Evolutionary conservation across 2,797 vertebrate genomes (phyloP).

Genomic region (Syndactyla subalaris): DNA sequence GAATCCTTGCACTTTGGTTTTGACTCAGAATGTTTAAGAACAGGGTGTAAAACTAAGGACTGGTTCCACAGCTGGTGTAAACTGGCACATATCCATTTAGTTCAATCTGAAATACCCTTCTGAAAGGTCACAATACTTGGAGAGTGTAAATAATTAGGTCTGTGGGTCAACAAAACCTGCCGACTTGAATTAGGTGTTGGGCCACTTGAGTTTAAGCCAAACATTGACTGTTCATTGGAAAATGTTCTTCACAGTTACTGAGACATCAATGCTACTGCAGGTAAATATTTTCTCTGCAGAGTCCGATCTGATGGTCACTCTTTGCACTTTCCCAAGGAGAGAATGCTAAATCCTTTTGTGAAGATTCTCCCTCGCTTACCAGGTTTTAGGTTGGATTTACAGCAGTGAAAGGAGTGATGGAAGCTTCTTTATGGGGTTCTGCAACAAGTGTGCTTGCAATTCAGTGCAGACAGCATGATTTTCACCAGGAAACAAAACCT

Average conservation of each 20-base stretch:
- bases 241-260: constrained; percentile 48
- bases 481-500: neutral
- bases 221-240: constrained; percentile 63
- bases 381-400: constrained; percentile 3
- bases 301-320: constrained; percentile 31
- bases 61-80: neutral
- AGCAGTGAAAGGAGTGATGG: neutral
- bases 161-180: constrained; percentile 39
- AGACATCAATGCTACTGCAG: constrained; percentile 13
- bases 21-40: constrained; percentile 41
- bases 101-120: constrained; percentile 18
- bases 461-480: neutral
- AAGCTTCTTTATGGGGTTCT: neutral
- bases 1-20: neutral
- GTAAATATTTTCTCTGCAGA: constrained; percentile 64
- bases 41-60: constrained; percentile 15
- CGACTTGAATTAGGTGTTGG: constrained; percentile 50
- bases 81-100: neutral
- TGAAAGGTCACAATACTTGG: constrained; percentile 52
- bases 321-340: constrained; percentile 35
- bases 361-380: neutral
- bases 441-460: neutral
- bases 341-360: constrained; percentile 5
- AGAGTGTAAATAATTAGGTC: constrained; percentile 54
- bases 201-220: constrained; percentile 60